Base-by-base conservation (phyloP, 2,888 invertebrate genomes). In the Sarcophaga caerulescens region DNA sequence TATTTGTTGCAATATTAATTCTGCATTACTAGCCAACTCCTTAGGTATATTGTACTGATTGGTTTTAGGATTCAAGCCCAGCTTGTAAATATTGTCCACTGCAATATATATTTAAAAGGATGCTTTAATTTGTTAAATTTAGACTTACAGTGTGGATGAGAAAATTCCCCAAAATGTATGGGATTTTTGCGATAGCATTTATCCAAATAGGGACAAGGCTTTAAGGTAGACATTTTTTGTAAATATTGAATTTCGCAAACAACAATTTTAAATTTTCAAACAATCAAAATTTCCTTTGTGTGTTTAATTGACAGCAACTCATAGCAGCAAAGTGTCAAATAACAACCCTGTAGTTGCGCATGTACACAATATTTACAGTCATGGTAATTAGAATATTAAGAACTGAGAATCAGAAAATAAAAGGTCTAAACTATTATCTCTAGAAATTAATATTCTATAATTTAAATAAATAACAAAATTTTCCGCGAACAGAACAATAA, bases 121-220 rank as follows among this genome's bases (percentile, higher is more conserved):
- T 23, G 2, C 17, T 71, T 60, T 52, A 19, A 62, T 35, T 35
- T 4, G 52, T 17, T 52, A 14, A 17, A 14, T 52, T 52, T 17
- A 10, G 57, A 83, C 89, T 88, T 94, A 97, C 97, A 94, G 91
- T 97, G 96, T 11, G 95, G 95, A 94, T 98, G 98, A 57, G 95
- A 94, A 92, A 95, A 97, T 92, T 98, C 96, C 85, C 94, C 94
- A 86, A 98, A 96, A 93, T 98, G 98, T 81, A 96, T 95, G 0
- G 97, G 97, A 94, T 98, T 98, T 89, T 95, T 95, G 76, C 98
- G 94, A 90, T 96, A 98, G 90, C 98, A 98, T 88, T 95, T 95
- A 45, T 95, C 95, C 10, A 95, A 96, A 92, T 96, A 97, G 19
- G 95, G 95, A 91, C 98, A 98, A 83, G 94, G 93, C 87, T 94